A percentile compares a stretch with the other conserved stretches of the same genome.
phyloP scores from a whole-genome alignment of 37 sponge, comb jelly and placozoan genomes.

The Diacarnus erythraeanus region DNA sequence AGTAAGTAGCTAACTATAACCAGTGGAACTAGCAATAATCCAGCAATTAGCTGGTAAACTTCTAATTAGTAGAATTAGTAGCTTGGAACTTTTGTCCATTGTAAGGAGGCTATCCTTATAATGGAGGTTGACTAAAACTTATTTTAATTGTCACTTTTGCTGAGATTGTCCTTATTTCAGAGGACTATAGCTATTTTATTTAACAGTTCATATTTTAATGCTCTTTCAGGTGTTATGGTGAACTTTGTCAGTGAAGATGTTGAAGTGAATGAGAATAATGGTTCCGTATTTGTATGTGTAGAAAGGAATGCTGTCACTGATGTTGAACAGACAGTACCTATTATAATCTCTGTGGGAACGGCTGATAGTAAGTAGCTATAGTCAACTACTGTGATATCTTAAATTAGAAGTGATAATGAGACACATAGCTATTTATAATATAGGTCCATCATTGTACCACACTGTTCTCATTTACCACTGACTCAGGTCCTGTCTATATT shows the following conservation, averaged over 20 bases:
- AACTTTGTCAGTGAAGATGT: slow-evolving; percentile 9
- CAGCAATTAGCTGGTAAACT: too few relatives aligned
- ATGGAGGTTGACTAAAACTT: slow-evolving; percentile 6
- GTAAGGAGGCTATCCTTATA: too few relatives aligned
- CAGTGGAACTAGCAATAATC: too few relatives aligned
- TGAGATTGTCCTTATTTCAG: too few relatives aligned
- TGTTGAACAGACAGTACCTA: background rate
- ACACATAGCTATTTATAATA: too few relatives aligned
- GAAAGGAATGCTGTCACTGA: slow-evolving; percentile 2
- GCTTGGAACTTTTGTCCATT: too few relatives aligned
- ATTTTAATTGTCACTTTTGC: too few relatives aligned
- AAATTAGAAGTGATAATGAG: too few relatives aligned
- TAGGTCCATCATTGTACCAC: background rate
- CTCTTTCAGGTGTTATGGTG: background rate
- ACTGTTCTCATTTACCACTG: background rate
- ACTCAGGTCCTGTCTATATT: too few relatives aligned
- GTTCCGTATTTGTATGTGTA: slow-evolving; percentile 23
- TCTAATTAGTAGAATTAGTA: too few relatives aligned
- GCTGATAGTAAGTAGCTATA: background rate
- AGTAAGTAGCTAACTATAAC: too few relatives aligned
- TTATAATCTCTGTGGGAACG: background rate
- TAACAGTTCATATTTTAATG: too few relatives aligned
- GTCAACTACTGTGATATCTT: background rate
- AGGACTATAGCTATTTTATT: background rate
- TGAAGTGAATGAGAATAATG: slow-evolving; percentile 30